Evolutionary conservation across 2,797 vertebrate genomes (phyloP).

Genomic region (Macroramphosus scolopax): DNA sequence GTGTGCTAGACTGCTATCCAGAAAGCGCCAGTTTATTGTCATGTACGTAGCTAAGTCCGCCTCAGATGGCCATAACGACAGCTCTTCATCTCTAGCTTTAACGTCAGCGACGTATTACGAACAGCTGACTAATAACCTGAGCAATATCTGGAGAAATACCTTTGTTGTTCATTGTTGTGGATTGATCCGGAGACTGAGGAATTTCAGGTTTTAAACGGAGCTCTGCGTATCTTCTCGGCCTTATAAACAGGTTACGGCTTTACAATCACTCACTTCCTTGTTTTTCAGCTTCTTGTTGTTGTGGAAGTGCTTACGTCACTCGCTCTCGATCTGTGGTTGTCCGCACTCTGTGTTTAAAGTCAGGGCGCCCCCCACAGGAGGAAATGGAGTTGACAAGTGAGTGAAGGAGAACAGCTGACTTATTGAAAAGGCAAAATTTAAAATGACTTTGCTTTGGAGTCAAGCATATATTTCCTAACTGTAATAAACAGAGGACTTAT

Average conservation of each 20-base stretch:
- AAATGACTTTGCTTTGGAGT: too few species aligned
- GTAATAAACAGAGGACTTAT: too few species aligned
- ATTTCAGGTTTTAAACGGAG: slow-evolving; percentile 36
- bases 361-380: slow-evolving; percentile 48
- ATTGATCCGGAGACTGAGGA: slow-evolving; percentile 31
- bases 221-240: slow-evolving; percentile 67
- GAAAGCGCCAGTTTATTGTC: slow-evolving; percentile 53
- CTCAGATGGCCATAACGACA: slow-evolving; percentile 39
- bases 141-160: slow-evolving; percentile 59
- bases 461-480: too few species aligned
- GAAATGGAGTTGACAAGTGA: not conserved
- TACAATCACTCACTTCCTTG: slow-evolving; percentile 79
- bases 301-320: slow-evolving; percentile 75
- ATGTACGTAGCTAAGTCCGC: slow-evolving; percentile 54
- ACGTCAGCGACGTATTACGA: slow-evolving; percentile 31
- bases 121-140: slow-evolving; percentile 27
- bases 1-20: slow-evolving; percentile 3
- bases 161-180: slow-evolving; percentile 83
- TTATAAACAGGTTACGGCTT: slow-evolving; percentile 69
- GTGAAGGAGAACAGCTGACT: not conserved
- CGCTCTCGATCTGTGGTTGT: slow-evolving; percentile 43
- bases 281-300: slow-evolving; percentile 80
- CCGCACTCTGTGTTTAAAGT: slow-evolving; percentile 28
- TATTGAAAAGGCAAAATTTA: not conserved
- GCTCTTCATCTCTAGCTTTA: slow-evolving; percentile 21